These are phyloP conservation scores for Pectinophora gossypiella DNA, from an alignment of 1,140 invertebrate species.

Conservation along the genomic window DNA sequence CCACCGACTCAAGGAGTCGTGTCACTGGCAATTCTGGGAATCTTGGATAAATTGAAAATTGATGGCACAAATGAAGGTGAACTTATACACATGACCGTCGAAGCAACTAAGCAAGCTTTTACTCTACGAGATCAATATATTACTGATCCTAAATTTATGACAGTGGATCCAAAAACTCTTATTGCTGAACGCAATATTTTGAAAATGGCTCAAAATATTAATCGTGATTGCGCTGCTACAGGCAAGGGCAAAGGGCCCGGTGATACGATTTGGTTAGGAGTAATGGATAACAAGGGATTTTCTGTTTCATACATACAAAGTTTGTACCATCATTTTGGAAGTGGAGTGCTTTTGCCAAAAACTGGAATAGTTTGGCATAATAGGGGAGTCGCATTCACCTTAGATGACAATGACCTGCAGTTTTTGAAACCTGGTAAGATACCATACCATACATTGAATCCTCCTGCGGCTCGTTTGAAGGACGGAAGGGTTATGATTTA, in stretches of 20 bases:
- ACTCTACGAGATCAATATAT: conserved; percentile 50
- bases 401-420: conserved; percentile 38
- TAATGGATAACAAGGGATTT: conserved; percentile 60
- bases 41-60: conserved; percentile 52
- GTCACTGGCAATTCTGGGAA: conserved; percentile 52
- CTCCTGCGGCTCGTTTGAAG: conserved; percentile 46
- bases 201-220: conserved; percentile 47
- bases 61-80: conserved; percentile 53
- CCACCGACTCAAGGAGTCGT: conserved; percentile 59
- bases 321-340: conserved; percentile 49
- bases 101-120: conserved; percentile 63
- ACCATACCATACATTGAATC: conserved; percentile 59
- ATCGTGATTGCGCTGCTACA: conserved; percentile 25
- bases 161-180: conserved; percentile 39
- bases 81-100: conserved; percentile 57
- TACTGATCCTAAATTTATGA: conserved; percentile 56
- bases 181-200: conserved; percentile 31
- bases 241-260: conserved; percentile 40
- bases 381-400: conserved; percentile 46
- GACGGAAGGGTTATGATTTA: conserved; percentile 56
- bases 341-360: conserved; percentile 47
- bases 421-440: conserved; percentile 56
- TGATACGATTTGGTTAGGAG: conserved; percentile 63
- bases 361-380: conserved; percentile 65
- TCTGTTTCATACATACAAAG: conserved; percentile 67